Evolutionary conservation across 2,113 vertebrate genomes (phyloP).

Genomic region (Scytalopus superciliaris): DNA sequence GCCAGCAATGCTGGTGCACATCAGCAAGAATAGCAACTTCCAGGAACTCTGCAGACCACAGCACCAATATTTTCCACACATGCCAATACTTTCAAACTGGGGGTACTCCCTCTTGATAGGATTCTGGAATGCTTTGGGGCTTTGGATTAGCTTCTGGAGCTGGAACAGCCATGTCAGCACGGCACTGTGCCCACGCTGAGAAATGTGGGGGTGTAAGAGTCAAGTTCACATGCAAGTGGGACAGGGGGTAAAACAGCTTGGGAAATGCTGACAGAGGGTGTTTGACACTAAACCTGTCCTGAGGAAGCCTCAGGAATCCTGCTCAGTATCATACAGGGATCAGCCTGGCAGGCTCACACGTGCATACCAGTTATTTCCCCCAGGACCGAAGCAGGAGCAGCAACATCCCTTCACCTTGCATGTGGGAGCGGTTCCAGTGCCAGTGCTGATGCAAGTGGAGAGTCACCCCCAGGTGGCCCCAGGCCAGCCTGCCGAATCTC

Average conservation of each 20-base stretch:
- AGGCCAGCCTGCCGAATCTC: not conserved
- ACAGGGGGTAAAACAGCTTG: slow-evolving; percentile 56
- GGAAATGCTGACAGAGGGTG: slow-evolving; percentile 58
- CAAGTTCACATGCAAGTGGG: slow-evolving; percentile 59
- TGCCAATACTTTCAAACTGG: not conserved
- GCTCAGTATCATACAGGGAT: not conserved
- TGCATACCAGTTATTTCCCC: not conserved
- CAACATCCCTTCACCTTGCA: not conserved
- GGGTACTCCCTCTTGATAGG: slow-evolving; percentile 30
- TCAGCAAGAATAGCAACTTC: not conserved
- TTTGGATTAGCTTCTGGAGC: slow-evolving; percentile 39
- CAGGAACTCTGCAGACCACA: slow-evolving; percentile 20
- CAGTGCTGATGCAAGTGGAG: not conserved
- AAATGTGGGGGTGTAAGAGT: slow-evolving; percentile 47
- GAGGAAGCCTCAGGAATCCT: slow-evolving; percentile 37
- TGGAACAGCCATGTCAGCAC: slow-evolving; percentile 30
- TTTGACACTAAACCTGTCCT: slow-evolving; percentile 28
- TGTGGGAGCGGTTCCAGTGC: not conserved
- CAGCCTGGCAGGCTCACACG: slow-evolving; percentile 48
- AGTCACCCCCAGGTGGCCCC: not conserved
- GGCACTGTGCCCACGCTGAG: slow-evolving; percentile 55
- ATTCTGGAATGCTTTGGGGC: slow-evolving; percentile 38
- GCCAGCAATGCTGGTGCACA: not conserved
- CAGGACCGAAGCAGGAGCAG: not conserved
- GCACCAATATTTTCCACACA: not conserved